Evolutionary conservation across 1,140 invertebrate species (phyloP).

Genomic region (Geopemphigus sp.): DNA sequence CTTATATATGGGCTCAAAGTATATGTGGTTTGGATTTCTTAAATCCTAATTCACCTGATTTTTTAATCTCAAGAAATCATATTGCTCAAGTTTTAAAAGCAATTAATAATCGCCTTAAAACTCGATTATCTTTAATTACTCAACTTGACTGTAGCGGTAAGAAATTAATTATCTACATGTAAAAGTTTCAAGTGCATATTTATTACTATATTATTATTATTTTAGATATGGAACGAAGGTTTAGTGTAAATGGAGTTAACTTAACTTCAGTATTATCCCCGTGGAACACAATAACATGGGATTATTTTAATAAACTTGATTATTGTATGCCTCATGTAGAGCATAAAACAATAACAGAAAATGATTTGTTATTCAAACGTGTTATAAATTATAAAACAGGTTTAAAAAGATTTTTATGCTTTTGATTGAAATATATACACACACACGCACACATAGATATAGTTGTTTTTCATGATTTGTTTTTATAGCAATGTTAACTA

Average conservation of each 20-base stretch:
- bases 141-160: slow-evolving; percentile 43
- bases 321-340: slow-evolving; percentile 35
- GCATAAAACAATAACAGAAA: slow-evolving; percentile 14
- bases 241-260: slow-evolving; percentile 42
- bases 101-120: slow-evolving; percentile 43
- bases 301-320: slow-evolving; percentile 36
- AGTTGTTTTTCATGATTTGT: neutral
- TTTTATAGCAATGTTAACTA: slow-evolving; percentile 19
- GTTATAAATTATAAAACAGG: slow-evolving; percentile 45
- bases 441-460: neutral
- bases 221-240: slow-evolving; percentile 38
- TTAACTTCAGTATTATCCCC: slow-evolving; percentile 46
- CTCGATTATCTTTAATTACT: slow-evolving; percentile 37
- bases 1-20: slow-evolving; percentile 43
- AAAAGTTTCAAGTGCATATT: neutral
- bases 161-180: neutral
- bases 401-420: neutral
- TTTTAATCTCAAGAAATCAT: slow-evolving; percentile 37
- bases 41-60: slow-evolving; percentile 18
- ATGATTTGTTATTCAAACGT: slow-evolving; percentile 48
- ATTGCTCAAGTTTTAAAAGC: slow-evolving; percentile 28
- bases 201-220: slow-evolving; percentile 11
- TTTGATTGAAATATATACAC: neutral
- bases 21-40: slow-evolving; percentile 44
- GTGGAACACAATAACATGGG: slow-evolving; percentile 44